Conservation (phyloP, 2,888 invertebrate species). For the Clivina fossor region DNA sequence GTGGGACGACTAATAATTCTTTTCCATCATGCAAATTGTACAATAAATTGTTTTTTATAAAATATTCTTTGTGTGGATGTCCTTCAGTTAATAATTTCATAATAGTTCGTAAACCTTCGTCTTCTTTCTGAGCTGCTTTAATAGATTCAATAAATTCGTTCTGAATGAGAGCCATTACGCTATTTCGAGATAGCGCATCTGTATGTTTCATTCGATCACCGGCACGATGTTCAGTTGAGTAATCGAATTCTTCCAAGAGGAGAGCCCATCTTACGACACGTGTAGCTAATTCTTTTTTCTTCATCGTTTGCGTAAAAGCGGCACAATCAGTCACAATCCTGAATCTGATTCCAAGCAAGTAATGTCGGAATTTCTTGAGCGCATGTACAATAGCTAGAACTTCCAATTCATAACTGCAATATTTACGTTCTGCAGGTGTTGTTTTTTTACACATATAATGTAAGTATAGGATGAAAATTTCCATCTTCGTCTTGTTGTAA, state of each 20-base stretch:
- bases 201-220: slow-evolving; percentile 36
- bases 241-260: slow-evolving; percentile 38
- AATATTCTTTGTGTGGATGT: slow-evolving; percentile 35
- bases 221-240: slow-evolving; percentile 35
- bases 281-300: slow-evolving; percentile 31
- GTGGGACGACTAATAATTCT: slow-evolving; percentile 37
- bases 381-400: slow-evolving; percentile 23
- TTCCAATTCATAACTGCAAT: slow-evolving; percentile 21
- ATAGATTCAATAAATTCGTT: slow-evolving; percentile 18
- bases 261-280: slow-evolving; percentile 39
- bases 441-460: slow-evolving; percentile 16
- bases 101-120: slow-evolving; percentile 33
- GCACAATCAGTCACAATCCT: slow-evolving; percentile 37
- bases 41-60: slow-evolving; percentile 26
- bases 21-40: slow-evolving; percentile 23
- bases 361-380: slow-evolving; percentile 20
- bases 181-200: slow-evolving; percentile 31
- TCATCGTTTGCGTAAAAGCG: slow-evolving; percentile 31
- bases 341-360: slow-evolving; percentile 34
- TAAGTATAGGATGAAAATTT: too few species aligned
- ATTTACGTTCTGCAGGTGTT: slow-evolving; percentile 4
- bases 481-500: too few species aligned
- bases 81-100: slow-evolving; percentile 29
- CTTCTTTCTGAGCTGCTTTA: slow-evolving; percentile 30
- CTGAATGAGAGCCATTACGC: neutral